phyloP scores from a whole-genome alignment of 2,797 vertebrate species.

The Calcarius lapponicus region DNA sequence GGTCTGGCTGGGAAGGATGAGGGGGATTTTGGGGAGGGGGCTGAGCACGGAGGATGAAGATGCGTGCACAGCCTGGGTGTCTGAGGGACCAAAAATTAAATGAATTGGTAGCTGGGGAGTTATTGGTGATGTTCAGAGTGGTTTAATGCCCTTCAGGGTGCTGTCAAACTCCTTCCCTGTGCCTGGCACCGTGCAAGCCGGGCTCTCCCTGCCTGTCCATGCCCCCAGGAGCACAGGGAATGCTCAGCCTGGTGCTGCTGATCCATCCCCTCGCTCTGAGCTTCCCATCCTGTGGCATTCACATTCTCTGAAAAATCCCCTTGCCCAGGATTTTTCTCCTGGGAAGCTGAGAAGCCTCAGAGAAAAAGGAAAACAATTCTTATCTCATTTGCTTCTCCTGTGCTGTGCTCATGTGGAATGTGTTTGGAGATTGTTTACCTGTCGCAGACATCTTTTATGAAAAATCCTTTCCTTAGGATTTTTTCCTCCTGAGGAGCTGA shows the following conservation, averaged over 20 bases:
- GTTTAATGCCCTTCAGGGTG: neutral
- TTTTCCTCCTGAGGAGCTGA: too few species aligned
- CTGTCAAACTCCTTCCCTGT: neutral
- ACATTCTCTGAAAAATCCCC: too few species aligned
- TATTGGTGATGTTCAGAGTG: neutral
- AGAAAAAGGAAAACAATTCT: too few species aligned
- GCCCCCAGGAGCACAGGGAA: rapidly evolving
- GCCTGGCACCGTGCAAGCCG: rapidly evolving
- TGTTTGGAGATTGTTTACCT: too few species aligned
- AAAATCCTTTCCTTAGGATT: too few species aligned
- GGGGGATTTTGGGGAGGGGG: neutral
- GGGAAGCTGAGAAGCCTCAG: too few species aligned
- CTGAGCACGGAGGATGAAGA: neutral
- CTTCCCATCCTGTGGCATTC: neutral
- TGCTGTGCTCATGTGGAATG: too few species aligned
- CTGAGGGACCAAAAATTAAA: neutral
- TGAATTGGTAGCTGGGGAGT: neutral
- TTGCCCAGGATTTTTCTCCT: too few species aligned
- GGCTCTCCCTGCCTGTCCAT: neutral
- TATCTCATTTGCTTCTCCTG: too few species aligned
- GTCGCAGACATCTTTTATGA: too few species aligned
- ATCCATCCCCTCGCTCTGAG: neutral
- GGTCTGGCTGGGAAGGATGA: neutral
- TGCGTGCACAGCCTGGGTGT: neutral
- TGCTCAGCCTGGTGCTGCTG: neutral